Conservation (phyloP, 2,797 vertebrate species). For the Crax fasciolata region DNA sequence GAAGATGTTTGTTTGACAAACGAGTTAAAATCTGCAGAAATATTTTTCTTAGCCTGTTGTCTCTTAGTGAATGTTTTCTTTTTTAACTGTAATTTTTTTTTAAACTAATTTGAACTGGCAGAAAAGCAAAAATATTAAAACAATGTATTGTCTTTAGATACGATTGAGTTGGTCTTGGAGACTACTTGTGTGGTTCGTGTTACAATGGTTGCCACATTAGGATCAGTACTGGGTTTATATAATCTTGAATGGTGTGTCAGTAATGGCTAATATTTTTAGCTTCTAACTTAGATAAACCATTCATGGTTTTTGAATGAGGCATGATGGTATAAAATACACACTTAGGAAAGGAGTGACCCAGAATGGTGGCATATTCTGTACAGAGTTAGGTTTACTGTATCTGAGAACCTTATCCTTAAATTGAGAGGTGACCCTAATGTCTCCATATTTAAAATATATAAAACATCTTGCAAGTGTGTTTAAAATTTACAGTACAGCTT, state of each 20-base stretch:
- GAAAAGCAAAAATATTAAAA: background rate
- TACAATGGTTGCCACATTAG: background rate
- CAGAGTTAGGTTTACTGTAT: background rate
- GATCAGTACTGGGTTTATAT: conserved; percentile 6
- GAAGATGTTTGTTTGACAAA: background rate
- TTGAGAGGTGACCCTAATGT: background rate
- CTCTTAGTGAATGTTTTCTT: background rate
- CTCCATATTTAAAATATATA: background rate
- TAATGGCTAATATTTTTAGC: conserved; percentile 34
- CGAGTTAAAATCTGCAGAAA: background rate
- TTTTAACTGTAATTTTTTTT: background rate
- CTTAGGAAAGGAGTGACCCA: background rate
- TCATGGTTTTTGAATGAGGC: background rate
- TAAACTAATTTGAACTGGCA: background rate
- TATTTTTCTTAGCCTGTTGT: background rate
- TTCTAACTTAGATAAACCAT: background rate
- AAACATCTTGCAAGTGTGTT: background rate
- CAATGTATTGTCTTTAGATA: background rate
- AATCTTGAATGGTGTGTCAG: background rate
- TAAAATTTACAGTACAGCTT: background rate
- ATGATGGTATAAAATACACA: background rate
- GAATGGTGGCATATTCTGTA: background rate
- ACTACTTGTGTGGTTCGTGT: background rate
- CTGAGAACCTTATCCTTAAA: background rate
- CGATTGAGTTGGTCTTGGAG: background rate